Evolutionary conservation across 2,888 invertebrate species (phyloP).

Genomic region (Drosophila borealis): DNA sequence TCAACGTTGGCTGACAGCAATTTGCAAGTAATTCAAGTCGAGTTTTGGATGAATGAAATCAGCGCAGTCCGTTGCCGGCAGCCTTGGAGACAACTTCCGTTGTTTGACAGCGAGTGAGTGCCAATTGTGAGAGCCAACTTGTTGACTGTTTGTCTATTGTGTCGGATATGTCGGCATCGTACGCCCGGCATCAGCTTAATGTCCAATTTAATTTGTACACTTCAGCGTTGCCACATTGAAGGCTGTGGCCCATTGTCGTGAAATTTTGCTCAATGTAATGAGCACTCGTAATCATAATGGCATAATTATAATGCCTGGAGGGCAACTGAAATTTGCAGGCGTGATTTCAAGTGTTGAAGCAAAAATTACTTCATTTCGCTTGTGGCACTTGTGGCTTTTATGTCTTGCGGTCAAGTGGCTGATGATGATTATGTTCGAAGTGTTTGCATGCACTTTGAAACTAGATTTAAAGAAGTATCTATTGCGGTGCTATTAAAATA

Average conservation of each 20-base stretch:
- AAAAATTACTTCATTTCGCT: slow-evolving; percentile 55
- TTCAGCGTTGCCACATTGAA: slow-evolving; percentile 32
- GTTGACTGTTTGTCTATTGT: slow-evolving; percentile 37
- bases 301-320: slow-evolving; percentile 57
- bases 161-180: slow-evolving; percentile 35
- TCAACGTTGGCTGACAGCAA: slow-evolving; percentile 26
- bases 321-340: slow-evolving; percentile 51
- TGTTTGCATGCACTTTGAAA: slow-evolving; percentile 35
- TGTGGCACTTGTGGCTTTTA: slow-evolving; percentile 17
- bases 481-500: slow-evolving; percentile 12
- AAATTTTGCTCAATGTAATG: slow-evolving; percentile 32
- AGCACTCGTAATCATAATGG: slow-evolving; percentile 57
- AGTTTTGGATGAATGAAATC: slow-evolving; percentile 65
- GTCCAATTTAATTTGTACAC: slow-evolving; percentile 72
- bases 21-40: slow-evolving; percentile 61
- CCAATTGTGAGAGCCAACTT: slow-evolving; percentile 57
- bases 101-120: slow-evolving; percentile 33
- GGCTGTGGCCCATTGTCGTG: slow-evolving; percentile 43
- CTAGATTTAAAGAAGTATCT: slow-evolving; percentile 17
- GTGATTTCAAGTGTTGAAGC: slow-evolving; percentile 31
- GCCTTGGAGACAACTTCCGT: slow-evolving; percentile 68
- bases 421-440: slow-evolving; percentile 42
- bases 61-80: slow-evolving; percentile 12
- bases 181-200: slow-evolving; percentile 51
- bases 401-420: slow-evolving; percentile 62